phyloP scores from a whole-genome alignment of 1,140 invertebrate genomes.

The Nixonia krombeini region DNA sequence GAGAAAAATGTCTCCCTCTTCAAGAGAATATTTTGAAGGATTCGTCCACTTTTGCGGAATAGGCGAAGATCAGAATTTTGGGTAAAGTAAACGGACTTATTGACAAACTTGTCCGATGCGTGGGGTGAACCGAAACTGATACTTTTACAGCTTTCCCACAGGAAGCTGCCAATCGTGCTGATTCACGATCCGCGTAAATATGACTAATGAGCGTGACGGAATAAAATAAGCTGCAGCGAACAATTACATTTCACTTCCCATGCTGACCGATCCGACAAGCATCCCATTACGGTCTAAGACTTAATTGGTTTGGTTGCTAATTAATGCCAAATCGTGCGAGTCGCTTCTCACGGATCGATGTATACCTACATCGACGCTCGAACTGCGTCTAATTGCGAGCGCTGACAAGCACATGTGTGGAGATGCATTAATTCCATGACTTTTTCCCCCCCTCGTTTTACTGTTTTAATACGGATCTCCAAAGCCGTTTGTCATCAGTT shows the following conservation, averaged over 20 bases:
- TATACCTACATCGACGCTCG: conserved; percentile 8
- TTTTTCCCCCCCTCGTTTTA: too few species aligned
- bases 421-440: conserved; percentile 7
- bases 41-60: too few species aligned
- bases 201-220: not conserved
- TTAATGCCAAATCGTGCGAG: conserved; percentile 53
- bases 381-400: conserved; percentile 17
- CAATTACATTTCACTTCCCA: conserved; percentile 39
- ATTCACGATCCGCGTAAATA: not conserved
- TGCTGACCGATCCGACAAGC: conserved; percentile 25
- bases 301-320: conserved; percentile 53
- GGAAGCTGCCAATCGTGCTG: not conserved
- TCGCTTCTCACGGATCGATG: conserved; percentile 20
- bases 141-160: too few species aligned
- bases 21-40: too few species aligned
- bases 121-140: too few species aligned
- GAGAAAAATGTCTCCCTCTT: too few species aligned
- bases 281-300: conserved; percentile 40
- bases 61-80: too few species aligned
- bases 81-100: too few species aligned
- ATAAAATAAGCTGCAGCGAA: conserved; percentile 27
- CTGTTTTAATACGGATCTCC: too few species aligned
- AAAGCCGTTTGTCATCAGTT: too few species aligned
- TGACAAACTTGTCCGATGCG: too few species aligned
- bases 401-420: not conserved